Base-by-base conservation (phyloP, 2,888 invertebrate species). In the Drosophila mettleri region DNA sequence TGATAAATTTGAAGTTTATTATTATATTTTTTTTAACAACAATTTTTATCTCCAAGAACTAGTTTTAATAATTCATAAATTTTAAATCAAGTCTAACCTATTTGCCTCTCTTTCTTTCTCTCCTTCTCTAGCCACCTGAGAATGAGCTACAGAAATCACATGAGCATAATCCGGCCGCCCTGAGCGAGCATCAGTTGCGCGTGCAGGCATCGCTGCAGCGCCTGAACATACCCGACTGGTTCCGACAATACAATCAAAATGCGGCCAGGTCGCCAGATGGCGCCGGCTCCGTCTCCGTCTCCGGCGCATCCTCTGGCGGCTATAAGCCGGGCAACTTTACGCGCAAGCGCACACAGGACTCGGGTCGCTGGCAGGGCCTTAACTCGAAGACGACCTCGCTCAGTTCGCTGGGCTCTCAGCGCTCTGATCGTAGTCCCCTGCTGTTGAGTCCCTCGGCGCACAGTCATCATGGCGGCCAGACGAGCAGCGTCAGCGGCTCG, bases 181-280 rank as follows among this genome's bases (percentile, higher is more conserved):
- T 98, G 91, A 98, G 98, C 73, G 98, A 98, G 93, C 98, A 98
- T 93, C 98, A 98, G 93, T 94, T 98, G 78, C 95, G 98, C 81
- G 97, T 98, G 71, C 97, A 98, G 93, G 95, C 97, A 86, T 98
- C 98, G 55, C 93, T 98, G 90, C 98, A 98, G 93, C 97, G 97
- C 90, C 95, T 98, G 86, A 97, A 98, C 93, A 96, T 98, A 74
- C 98, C 98, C 69, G 98, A 98, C 92, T 98, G 98, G 98, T 98
- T 95, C 93, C 95, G 95, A 66, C 89, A 91, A 74, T 92, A 92
- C 79, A 92, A 90, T 88, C 88, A 89, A 66, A 86, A 80, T 61
- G 81, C 87, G 55, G 83, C 85, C 33, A 80, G 85, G 39, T 78
- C 82, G 31, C 83, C 86, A 52, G 88, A 88, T 45, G 87, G 86